Percentiles rank a stretch among this genome's conserved stretches.
Conservation (phyloP, 2,113 vertebrate species). For the Numida meleagris region DNA sequence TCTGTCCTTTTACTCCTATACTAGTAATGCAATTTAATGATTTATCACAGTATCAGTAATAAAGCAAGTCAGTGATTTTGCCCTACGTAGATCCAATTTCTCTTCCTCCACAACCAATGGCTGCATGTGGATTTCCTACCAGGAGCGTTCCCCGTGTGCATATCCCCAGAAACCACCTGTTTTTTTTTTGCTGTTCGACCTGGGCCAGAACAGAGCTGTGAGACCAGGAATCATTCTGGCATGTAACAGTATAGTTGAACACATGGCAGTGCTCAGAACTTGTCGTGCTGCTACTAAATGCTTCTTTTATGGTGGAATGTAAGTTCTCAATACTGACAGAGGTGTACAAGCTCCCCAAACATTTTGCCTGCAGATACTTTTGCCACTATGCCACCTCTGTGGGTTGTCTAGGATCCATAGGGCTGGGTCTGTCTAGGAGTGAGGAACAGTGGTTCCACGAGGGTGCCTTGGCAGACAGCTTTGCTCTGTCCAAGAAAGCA, state of each 20-base stretch:
- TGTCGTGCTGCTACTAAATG: neutral
- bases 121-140: neutral
- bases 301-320: neutral
- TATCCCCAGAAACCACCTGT: neutral
- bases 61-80: neutral
- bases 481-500: neutral
- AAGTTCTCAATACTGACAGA: neutral
- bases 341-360: neutral
- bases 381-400: neutral
- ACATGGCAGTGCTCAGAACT: neutral
- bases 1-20: neutral
- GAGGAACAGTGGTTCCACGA: neutral
- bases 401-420: neutral
- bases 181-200: neutral
- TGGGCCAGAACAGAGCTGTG: fast-evolving
- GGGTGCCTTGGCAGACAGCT: neutral
- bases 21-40: neutral
- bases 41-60: neutral
- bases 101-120: neutral
- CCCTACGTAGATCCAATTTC: neutral
- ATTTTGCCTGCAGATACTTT: neutral
- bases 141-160: fast-evolving
- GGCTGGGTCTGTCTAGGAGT: neutral
- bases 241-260: neutral
- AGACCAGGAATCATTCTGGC: neutral